Conservation (phyloP, 2,113 vertebrate species). For the Helogale parvula region DNA sequence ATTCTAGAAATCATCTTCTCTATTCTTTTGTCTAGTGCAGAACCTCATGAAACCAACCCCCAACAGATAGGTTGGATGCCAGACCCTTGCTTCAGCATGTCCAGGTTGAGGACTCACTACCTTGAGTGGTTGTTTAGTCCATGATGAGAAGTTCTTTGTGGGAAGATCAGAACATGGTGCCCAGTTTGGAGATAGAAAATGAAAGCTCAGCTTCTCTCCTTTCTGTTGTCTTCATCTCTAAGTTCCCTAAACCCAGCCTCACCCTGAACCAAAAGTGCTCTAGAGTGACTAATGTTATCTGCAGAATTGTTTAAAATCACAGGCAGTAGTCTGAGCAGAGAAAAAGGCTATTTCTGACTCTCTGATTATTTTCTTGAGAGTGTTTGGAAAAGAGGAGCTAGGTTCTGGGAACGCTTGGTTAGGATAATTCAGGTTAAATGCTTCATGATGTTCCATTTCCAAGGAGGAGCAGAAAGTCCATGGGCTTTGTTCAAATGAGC, state of each 20-base stretch:
- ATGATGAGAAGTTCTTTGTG: background rate
- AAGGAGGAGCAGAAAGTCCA: background rate
- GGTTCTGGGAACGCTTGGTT: background rate
- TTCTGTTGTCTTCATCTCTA: background rate
- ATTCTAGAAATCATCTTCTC: background rate
- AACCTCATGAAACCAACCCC: background rate
- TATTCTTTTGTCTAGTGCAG: background rate
- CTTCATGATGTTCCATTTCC: background rate
- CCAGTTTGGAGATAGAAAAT: background rate
- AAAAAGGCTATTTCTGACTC: background rate
- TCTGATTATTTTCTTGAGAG: background rate
- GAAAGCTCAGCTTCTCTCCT: background rate
- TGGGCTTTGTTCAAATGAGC: background rate
- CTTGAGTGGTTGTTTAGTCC: background rate
- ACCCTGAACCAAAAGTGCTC: background rate
- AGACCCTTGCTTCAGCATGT: background rate
- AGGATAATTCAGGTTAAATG: background rate
- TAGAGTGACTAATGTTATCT: background rate
- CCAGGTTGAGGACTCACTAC: background rate
- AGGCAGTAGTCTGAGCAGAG: background rate
- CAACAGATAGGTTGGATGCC: accelerated
- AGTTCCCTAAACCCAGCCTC: background rate
- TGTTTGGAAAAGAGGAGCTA: background rate
- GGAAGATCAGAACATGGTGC: background rate
- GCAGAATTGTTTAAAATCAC: background rate